Evolutionary conservation across 2,888 invertebrate species (phyloP).

Genomic region (Cataglyphis altisquamis): DNA sequence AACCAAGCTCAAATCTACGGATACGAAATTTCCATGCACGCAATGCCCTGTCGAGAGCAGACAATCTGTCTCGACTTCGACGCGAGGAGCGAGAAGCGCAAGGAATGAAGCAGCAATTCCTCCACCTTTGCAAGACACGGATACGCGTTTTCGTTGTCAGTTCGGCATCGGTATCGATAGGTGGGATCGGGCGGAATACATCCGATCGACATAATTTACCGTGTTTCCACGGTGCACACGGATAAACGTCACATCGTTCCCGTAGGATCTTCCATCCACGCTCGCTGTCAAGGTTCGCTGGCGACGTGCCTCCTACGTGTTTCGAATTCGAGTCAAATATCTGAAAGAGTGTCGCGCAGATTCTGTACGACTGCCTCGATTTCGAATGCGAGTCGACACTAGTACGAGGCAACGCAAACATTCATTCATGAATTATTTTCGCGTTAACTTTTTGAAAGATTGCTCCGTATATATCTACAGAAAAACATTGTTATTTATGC

Average conservation of each 20-base stretch:
- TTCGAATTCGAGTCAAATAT: constrained; percentile 61
- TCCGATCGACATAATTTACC: constrained; percentile 70
- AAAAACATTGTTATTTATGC: constrained; percentile 3
- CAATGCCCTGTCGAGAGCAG: constrained; percentile 23
- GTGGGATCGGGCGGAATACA: constrained; percentile 49
- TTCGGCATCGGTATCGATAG: constrained; percentile 50
- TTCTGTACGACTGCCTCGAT: constrained; percentile 35
- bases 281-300: constrained; percentile 70
- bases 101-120: constrained; percentile 57
- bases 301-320: constrained; percentile 65
- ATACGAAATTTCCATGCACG: constrained; percentile 45
- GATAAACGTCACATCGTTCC: constrained; percentile 73
- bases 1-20: constrained; percentile 43
- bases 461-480: not conserved
- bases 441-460: constrained; percentile 18
- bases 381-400: constrained; percentile 10
- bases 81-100: constrained; percentile 50
- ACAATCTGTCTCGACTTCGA: constrained; percentile 50
- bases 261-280: constrained; percentile 61
- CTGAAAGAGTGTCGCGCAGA: constrained; percentile 42
- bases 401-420: not conserved
- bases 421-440: constrained; percentile 24
- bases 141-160: constrained; percentile 44
- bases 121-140: constrained; percentile 47
- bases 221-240: constrained; percentile 66